phyloP scores from a whole-genome alignment of 1,140 invertebrate species.

The Andrena cerasifolii region DNA sequence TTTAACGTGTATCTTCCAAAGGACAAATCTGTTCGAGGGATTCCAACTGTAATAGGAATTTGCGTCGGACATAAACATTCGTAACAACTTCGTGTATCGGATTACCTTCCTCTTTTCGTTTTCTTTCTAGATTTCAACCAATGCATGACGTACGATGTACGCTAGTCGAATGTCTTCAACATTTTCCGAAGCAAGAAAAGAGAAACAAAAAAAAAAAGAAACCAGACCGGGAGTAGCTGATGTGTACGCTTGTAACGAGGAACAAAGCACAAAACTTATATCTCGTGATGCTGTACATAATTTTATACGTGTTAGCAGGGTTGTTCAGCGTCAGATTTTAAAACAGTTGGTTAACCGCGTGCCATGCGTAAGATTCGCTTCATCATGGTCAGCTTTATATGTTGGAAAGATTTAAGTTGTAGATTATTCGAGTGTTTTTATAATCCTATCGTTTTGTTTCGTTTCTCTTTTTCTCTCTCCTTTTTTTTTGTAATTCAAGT shows the following conservation, averaged over 20 bases:
- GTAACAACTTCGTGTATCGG: slow-evolving; percentile 43
- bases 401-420: slow-evolving; percentile 43
- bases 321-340: slow-evolving; percentile 55
- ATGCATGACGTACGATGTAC: slow-evolving; percentile 33
- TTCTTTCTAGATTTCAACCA: slow-evolving; percentile 50
- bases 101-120: slow-evolving; percentile 12
- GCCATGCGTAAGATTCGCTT: slow-evolving; percentile 71
- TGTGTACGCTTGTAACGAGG: slow-evolving; percentile 27
- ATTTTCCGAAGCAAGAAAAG: slow-evolving; percentile 25
- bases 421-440: slow-evolving; percentile 48
- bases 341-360: slow-evolving; percentile 59
- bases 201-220: not conserved
- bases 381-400: slow-evolving; percentile 45
- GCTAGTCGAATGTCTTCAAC: slow-evolving; percentile 53
- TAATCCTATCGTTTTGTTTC: slow-evolving; percentile 21
- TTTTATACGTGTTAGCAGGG: slow-evolving; percentile 70
- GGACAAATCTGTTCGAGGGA: slow-evolving; percentile 1
- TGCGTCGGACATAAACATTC: slow-evolving; percentile 15
- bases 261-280: slow-evolving; percentile 53
- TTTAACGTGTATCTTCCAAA: slow-evolving; percentile 58
- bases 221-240: slow-evolving; percentile 4
- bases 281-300: slow-evolving; percentile 68
- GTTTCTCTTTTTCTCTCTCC: slow-evolving; percentile 2
- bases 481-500: slow-evolving; percentile 5
- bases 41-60: slow-evolving; percentile 29